Evolutionary conservation across 2,888 invertebrate species (phyloP), one percentile per base, ranked within the genome.

Genomic region (Xanthia togata): DNA sequence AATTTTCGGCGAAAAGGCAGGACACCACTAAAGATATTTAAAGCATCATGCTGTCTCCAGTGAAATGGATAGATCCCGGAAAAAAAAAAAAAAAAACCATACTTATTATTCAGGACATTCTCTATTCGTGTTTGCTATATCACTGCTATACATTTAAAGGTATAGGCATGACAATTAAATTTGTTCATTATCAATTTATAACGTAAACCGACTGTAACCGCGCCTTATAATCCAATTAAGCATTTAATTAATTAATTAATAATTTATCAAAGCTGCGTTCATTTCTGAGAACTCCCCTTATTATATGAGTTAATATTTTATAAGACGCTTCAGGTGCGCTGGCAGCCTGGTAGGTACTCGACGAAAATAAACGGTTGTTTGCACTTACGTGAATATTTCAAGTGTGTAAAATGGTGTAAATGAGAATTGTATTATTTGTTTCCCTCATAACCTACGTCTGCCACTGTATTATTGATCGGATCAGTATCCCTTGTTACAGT

Each of bases 381-480:
- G 55, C 65, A 59, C 67, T 62, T 55, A n/a, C 35, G 26, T 38
- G 26, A 70, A 78, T 74, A 80, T 70, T 60, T 74, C 57, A 59
- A 73, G 47, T 35, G 50, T 55, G 73, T 74, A 55, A 60, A 71
- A 72, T 35, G n/a, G 31, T 73, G 73, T 79, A 69, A 78, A 85
- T 79, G 70, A 81, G 77, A 85, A 69, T 83, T 63, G 76, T 83
- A 82, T 72, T 83, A 83, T 88, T 89, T 85, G 80, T 81, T 78
- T 79, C 76, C 72, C 79, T 78, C 84, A 73, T 78, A 86, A 84
- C 86, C 87, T 87, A 84, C 84, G 89, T 86, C 86, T 89, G 87
- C 84, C 88, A 89, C 86, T 84, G 85, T 82, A 57, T 63, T 76
- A 82, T 81, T 81, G 79, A 84, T 86, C 74, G 68, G 62, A 79